Evolutionary conservation across 2,888 invertebrate genomes (phyloP).

Genomic region (Drosophila siamana): DNA sequence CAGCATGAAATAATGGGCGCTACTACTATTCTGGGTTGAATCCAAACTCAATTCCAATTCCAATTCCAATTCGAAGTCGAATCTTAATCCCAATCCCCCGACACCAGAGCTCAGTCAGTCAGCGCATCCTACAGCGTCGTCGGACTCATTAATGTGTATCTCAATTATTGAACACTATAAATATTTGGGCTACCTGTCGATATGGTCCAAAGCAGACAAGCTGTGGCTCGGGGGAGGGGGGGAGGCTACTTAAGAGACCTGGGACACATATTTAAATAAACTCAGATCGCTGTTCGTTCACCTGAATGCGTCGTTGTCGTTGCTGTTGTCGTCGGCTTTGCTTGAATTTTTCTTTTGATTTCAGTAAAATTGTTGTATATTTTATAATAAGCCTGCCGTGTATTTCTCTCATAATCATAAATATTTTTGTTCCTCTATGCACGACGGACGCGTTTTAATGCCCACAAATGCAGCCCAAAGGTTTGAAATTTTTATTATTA

Average conservation of each 20-base stretch:
- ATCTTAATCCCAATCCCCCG: constrained; percentile 6
- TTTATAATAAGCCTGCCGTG: constrained; percentile 77
- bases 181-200: constrained; percentile 84
- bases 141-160: constrained; percentile 82
- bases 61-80: constrained; percentile 2
- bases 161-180: constrained; percentile 83
- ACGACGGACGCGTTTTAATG: constrained; percentile 49
- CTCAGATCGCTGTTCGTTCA: constrained; percentile 26
- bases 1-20: constrained; percentile 77
- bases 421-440: constrained; percentile 70
- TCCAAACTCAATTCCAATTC: constrained; percentile 23
- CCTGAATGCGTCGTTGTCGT: not conserved
- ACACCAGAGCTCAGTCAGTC: not conserved
- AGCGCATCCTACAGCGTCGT: constrained; percentile 14
- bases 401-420: constrained; percentile 81
- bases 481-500: constrained; percentile 64
- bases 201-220: constrained; percentile 61
- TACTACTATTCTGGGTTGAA: constrained; percentile 68
- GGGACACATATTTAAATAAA: constrained; percentile 75
- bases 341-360: constrained; percentile 76
- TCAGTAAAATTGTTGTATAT: constrained; percentile 78
- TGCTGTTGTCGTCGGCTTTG: constrained; percentile 53
- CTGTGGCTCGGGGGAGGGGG: constrained; percentile 28
- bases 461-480: constrained; percentile 50
- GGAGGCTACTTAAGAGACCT: constrained; percentile 65